Conservation (phyloP, 2,797 vertebrate species). For the Xenops minutus region DNA sequence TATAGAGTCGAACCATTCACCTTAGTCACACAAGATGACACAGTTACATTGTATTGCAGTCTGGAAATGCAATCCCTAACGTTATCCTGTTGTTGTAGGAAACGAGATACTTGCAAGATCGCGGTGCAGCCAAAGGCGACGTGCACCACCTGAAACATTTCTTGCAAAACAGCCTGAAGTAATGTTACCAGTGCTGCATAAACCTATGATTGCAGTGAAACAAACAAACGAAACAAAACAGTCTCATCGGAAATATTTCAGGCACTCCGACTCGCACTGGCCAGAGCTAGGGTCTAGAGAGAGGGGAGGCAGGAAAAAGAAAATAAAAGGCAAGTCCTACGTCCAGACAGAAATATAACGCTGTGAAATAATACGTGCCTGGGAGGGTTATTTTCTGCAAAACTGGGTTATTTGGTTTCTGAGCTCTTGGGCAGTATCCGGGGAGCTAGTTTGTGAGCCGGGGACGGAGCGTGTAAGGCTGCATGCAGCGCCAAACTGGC, state of each 20-base stretch:
- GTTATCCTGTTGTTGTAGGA: neutral
- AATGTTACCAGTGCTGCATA: neutral
- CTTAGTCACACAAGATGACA: neutral
- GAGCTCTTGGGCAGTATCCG: neutral
- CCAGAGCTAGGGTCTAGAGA: neutral
- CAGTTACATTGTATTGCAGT: neutral
- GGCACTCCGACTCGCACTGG: neutral
- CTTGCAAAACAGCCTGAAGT: neutral
- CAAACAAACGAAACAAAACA: neutral
- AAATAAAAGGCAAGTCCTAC: neutral
- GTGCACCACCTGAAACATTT: neutral
- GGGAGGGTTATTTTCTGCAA: neutral
- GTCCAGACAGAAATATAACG: neutral
- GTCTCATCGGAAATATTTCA: conserved; percentile 17
- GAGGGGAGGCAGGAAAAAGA: neutral
- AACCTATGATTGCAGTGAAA: neutral
- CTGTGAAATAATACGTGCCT: neutral
- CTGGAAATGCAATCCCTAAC: neutral
- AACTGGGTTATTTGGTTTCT: neutral
- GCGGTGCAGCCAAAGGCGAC: neutral
- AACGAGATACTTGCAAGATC: neutral
- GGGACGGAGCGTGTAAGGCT: neutral
- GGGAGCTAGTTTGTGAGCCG: neutral
- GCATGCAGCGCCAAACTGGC: neutral
- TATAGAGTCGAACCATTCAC: neutral